These are phyloP conservation scores for Lycaon pictus DNA, from an alignment of 2,113 vertebrate genomes.

Conservation along the genomic window DNA sequence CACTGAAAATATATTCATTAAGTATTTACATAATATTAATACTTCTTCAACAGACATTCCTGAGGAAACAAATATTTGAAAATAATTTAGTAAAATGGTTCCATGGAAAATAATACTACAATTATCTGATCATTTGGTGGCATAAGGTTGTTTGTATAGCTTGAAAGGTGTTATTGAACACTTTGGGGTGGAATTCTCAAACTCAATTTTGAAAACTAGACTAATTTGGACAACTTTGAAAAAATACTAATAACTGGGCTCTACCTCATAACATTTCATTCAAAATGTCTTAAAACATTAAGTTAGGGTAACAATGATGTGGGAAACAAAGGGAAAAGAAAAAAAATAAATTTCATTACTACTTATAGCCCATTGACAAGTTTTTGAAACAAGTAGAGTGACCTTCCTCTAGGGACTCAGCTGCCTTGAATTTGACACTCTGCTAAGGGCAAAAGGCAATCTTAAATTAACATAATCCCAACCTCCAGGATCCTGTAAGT, in stretches of 20 bases:
- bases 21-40: conserved; percentile 2
- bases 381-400: neutral
- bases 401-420: neutral
- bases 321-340: neutral
- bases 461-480: neutral
- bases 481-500: neutral
- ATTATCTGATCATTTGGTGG: neutral
- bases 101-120: neutral
- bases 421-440: neutral
- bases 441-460: neutral
- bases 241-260: neutral
- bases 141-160: neutral
- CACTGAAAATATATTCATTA: neutral
- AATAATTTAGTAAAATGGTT: neutral
- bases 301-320: neutral
- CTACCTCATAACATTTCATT: neutral
- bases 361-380: neutral
- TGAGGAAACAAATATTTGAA: neutral
- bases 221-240: neutral
- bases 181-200: neutral
- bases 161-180: neutral
- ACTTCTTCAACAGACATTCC: neutral
- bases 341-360: neutral
- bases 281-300: neutral
- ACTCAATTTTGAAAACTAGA: neutral